These are phyloP conservation scores for Callimorpha dominula DNA, from an alignment of 2,888 invertebrate species.

Conservation along the genomic window DNA sequence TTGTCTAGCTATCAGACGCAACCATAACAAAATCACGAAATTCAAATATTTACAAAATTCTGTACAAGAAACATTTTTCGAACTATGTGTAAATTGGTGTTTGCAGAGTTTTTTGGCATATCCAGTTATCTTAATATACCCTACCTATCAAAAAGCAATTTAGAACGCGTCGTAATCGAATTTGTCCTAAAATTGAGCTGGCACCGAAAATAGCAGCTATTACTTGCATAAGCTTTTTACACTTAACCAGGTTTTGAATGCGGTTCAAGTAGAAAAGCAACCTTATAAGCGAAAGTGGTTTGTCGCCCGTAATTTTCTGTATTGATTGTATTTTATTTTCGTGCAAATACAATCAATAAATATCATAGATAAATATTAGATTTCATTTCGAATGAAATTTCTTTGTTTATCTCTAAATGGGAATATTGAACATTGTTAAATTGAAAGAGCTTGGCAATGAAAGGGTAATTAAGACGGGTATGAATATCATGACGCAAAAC, in stretches of 20 bases:
- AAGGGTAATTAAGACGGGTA: slow-evolving; percentile 31
- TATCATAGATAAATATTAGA: slow-evolving; percentile 18
- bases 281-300: slow-evolving; percentile 23
- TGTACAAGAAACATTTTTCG: too few relatives aligned
- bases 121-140: slow-evolving; percentile 37
- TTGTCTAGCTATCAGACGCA: too few relatives aligned
- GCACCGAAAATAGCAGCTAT: slow-evolving; percentile 13
- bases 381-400: slow-evolving; percentile 25
- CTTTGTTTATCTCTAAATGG: slow-evolving; percentile 27
- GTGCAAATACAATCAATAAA: slow-evolving; percentile 28
- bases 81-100: slow-evolving; percentile 20
- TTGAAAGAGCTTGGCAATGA: slow-evolving; percentile 31
- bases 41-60: too few relatives aligned
- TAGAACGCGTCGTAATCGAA: slow-evolving; percentile 35
- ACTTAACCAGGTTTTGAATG: slow-evolving; percentile 26
- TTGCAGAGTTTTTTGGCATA: slow-evolving; percentile 23
- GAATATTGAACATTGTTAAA: slow-evolving; percentile 26
- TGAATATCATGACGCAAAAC: slow-evolving; percentile 19
- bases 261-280: slow-evolving; percentile 19
- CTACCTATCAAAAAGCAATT: slow-evolving; percentile 32
- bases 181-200: slow-evolving; percentile 29
- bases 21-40: too few relatives aligned
- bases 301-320: slow-evolving; percentile 16
- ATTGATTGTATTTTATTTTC: slow-evolving; percentile 21
- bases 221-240: slow-evolving; percentile 17